phyloP scores from a whole-genome alignment of 2,797 vertebrate species.

The Remorina albescens region DNA sequence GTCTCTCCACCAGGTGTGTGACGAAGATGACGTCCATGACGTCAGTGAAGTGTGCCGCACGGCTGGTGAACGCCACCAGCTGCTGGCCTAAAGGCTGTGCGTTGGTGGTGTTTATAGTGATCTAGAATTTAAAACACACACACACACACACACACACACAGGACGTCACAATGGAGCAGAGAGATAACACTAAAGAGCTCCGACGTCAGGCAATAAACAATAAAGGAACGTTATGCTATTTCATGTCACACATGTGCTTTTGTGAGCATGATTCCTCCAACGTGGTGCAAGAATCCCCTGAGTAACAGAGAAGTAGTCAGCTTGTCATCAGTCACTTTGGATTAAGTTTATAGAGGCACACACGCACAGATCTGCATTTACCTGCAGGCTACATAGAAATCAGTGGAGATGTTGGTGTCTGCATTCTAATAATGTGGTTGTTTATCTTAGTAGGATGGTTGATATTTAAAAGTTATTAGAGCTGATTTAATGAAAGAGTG shows the following conservation, averaged over 20 bases:
- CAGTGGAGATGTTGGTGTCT: constrained; percentile 15
- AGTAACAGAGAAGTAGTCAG: constrained; percentile 24
- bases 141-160: background rate
- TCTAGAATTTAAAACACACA: constrained; percentile 81
- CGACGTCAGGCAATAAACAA: constrained; percentile 25
- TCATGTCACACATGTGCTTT: constrained; percentile 17
- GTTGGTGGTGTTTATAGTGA: constrained; percentile 88
- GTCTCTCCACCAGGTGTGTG: constrained; percentile 91
- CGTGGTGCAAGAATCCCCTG: constrained; percentile 30
- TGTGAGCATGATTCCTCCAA: constrained; percentile 34
- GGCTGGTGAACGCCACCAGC: constrained; percentile 89
- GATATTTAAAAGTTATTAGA: constrained; percentile 19
- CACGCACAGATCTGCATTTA: constrained; percentile 27
- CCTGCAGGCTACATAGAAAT: constrained; percentile 37
- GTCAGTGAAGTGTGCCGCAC: constrained; percentile 88
- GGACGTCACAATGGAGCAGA: constrained; percentile 1
- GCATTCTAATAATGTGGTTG: constrained; percentile 1
- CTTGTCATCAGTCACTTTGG: constrained; percentile 19
- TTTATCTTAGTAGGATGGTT: background rate
- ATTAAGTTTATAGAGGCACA: constrained; percentile 21
- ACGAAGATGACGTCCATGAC: constrained; percentile 94
- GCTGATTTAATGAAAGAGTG: background rate
- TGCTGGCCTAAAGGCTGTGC: constrained; percentile 88
- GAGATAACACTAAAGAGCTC: constrained; percentile 10
- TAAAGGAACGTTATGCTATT: constrained; percentile 4